Base-by-base conservation (phyloP, 2,797 vertebrate species). In the Myotis vivesi region DNA sequence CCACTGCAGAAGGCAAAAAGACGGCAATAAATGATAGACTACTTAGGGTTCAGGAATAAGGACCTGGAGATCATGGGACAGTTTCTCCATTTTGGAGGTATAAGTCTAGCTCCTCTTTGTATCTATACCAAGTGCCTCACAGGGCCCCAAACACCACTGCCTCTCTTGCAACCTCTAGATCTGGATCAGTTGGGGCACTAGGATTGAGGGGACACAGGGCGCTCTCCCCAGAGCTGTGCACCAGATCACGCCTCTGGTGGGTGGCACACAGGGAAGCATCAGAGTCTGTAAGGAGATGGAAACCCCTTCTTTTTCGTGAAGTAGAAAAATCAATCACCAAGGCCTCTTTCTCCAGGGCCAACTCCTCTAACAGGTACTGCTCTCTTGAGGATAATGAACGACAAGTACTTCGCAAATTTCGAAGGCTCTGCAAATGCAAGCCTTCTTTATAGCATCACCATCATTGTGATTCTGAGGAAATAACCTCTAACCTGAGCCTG, bases 301-400 rank as follows among this genome's bases (percentile, higher is more conserved):
- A 59, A 77, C 28, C 20, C n/a, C 23, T 87, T 82, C 72, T 88
- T 66, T 55, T 79, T 51, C 66, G 68, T 36, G 33, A 94, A 92
- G 64, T 2, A 73, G 68, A 86, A 94, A 95, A 94, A 84, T 9
- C 49, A 38, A n/a, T 73, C 12, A 5, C 20, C 6, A 19, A 92
- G 13, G 41, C 62, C 81, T n/a, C 3, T 33, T 28, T 87, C 69
- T 84, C 41, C 71, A 87, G 36, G 41, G 81, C 11, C 68, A 53
- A 10, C 30, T 92, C 55, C 55, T 81, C 94, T 51, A 33, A 22
- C n/a, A 36, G 19, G 49, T 13, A 22, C 49, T 77, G 49, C 19
- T 51, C 73, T 76, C 46, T 22, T 33, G 49, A 88, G 57, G 55
- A 49, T 53, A 80, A 86, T 20, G 5, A 80, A 81, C 38, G 28